Percentiles rank a stretch among this genome's conserved stretches.
Evolutionary conservation across 2,113 vertebrate species (phyloP).

Genomic region (Struthio camelus): DNA sequence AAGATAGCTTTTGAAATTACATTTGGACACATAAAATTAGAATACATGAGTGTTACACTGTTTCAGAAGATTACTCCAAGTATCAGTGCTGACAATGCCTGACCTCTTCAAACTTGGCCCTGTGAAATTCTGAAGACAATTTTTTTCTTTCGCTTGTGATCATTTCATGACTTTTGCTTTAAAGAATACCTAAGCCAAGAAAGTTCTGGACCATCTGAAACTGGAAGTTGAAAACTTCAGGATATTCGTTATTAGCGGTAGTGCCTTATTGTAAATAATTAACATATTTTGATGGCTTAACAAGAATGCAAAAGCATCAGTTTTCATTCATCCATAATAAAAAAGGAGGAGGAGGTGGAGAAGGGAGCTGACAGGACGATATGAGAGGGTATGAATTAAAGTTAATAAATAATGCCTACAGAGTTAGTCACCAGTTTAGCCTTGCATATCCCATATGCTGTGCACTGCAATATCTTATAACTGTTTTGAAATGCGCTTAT

Average conservation of each 20-base stretch:
- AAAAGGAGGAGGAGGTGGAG: neutral
- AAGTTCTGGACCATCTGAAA: neutral
- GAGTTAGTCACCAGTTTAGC: slow-evolving; percentile 42
- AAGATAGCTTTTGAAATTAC: neutral
- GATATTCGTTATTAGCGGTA: neutral
- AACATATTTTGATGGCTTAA: slow-evolving; percentile 32
- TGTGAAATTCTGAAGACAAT: neutral
- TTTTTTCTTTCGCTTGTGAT: neutral
- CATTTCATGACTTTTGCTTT: neutral
- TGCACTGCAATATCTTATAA: neutral
- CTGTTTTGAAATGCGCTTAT: neutral
- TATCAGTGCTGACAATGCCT: neutral
- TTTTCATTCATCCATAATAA: slow-evolving; percentile 45
- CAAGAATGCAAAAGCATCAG: slow-evolving; percentile 39
- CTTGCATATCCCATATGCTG: neutral
- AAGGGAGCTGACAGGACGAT: slow-evolving; percentile 39
- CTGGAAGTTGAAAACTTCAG: neutral
- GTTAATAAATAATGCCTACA: slow-evolving; percentile 43
- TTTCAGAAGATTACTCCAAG: neutral
- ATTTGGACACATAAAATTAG: neutral
- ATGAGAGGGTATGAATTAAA: slow-evolving; percentile 35
- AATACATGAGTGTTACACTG: neutral
- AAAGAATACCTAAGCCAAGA: neutral
- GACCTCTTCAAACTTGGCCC: neutral
- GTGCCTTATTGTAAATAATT: neutral